Base-by-base conservation (phyloP, 2,113 vertebrate species). In the Anguilla japonica region DNA sequence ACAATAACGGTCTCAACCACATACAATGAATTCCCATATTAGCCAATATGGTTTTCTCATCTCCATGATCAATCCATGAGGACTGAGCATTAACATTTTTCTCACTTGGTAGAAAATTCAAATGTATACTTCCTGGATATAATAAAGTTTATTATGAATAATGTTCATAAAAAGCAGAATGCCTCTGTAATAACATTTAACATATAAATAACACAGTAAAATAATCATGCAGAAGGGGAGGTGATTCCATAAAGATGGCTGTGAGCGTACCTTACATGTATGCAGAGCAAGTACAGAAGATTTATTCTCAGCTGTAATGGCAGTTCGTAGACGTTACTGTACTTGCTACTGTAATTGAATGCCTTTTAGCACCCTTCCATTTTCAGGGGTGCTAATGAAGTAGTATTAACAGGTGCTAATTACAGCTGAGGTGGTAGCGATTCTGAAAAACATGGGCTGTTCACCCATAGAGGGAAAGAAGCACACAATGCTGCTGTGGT, bases 371-470 rank as follows among this genome's bases (percentile, higher is more conserved):
- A 81, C 40, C 20, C 78, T 63, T 79, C 57, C 34, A 81, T 86
- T 82, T 71, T 26, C 46, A 82, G 56, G 8, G 41, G 57, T 78
- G 81, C 22, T 82, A 78, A 87, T 56, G 81, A 87, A 75, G 41
- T 82, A 5, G 18, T 29, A n/a, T n/a, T 57, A 46, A 50, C 41
- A 79, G 67, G 26, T 75, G 26, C 67, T 75, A 26, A 78, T 85
- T 85, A 78, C 84, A 34, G 63, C 78, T 43, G 84, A 78, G 39
- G 84, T 85, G 84, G 41, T 13, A 79, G 41, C 41, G 41, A 46
- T 85, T 85, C 41, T 75, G 29, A 75, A 41, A 14, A 20, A 46
- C 5, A 29, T 56, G 22, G 22, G 26, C 15, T 29, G 14, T 43
- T 57, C 11, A 63, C 9, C 60, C 60, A 67, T 67, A 26, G 26